Evolutionary conservation across 2,888 invertebrate species (phyloP), one percentile per base, ranked within the genome.

Genomic region (Coecobrya sp.): DNA sequence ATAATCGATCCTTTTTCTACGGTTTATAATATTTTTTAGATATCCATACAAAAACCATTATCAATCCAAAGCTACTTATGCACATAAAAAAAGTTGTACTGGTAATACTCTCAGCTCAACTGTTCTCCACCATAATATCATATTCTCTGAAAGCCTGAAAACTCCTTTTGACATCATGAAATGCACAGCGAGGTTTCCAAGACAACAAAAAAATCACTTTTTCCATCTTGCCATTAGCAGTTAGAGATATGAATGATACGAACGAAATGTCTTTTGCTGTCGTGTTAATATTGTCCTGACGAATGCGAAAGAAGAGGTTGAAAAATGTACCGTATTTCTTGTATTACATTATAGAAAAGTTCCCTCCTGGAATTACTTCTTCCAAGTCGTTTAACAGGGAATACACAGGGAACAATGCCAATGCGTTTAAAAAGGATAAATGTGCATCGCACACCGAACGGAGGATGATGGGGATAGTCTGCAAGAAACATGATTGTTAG

Each of bases 301-400:
- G 85, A 45, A 65, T 22, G 30, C 8, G 62, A n/a, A 42, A n/a
- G 8, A 52, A 49, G 11, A 52, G 49, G 52, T 52, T 79, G 76
- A 27, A 27, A 49, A 79, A 79, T 3, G 42, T 70, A 27, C n/a
- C 22, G 45, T 13, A 79, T 52, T 22, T 79, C 52, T 79, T 79
- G 76, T 52, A 79, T 49, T 55, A 81, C 55, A 81, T 84, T 73
- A 73, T 70, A 55, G 79, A 79, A 87, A 76, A 59, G 65, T 70
- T 82, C 22, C 52, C 65, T 82, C n/a, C 65, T 82, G 68, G 82
- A 89, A 89, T 89, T 82, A 79, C 82, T 68, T 30, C 70, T 89
- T 89, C 81, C 89, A 82, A 62, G 65, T 82, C 89, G 89, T 89
- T 89, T 89, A 89, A 89, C 89, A 65, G 16, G 25, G 55, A 70